Base-by-base conservation (phyloP, 2,797 vertebrate species). In the Protosalanx chinensis region DNA sequence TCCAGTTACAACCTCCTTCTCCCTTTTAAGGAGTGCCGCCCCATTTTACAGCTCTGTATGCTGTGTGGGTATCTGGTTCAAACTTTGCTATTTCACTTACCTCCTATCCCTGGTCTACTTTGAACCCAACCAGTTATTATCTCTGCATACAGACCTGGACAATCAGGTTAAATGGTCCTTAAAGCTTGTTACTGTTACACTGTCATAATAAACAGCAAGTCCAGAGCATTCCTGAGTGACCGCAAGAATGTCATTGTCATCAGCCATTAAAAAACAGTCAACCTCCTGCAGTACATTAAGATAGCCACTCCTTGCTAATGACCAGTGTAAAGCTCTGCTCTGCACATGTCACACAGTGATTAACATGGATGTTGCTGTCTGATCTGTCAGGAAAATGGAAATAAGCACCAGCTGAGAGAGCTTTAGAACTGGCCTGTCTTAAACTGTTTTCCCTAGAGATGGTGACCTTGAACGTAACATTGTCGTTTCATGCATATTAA, bases 291-390 rank as follows among this genome's bases (percentile, higher is more conserved):
- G 12, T 3, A 71, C 82, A 81, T 79, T n/a, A 82, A 87, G 74
- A 81, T 18, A 18, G 57, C 77, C 70, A 72, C 62, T 41, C 84
- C 75, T 85, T 88, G 83, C 84, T 85, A 84, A 90, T 89, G 65
- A 80, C 71, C 30, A 6, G 51, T 61, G 10, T 57, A 70, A 70
- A 66, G 74, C 80, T 72, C 68, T 56, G 77, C 6, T 65, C 77
- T 35, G 72, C 78, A 46, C 65, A 76, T 76, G 78, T 72, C 79
- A 78, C 79, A 62, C 71, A 71, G 59, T 64, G 16, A 4, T 75
- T 76, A 74, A 85, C 76, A 76, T 67, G 5, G 33, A 73, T 67
- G 69, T 62, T 63, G 76, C 51, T 72, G 82, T 81, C 81, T 70
- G 73, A 76, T 81, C 69, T 82, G 81, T 84, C 83, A 74, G n/a